Base-by-base conservation (phyloP, 2,888 invertebrate species). In the Drosophila heteroneura region DNA sequence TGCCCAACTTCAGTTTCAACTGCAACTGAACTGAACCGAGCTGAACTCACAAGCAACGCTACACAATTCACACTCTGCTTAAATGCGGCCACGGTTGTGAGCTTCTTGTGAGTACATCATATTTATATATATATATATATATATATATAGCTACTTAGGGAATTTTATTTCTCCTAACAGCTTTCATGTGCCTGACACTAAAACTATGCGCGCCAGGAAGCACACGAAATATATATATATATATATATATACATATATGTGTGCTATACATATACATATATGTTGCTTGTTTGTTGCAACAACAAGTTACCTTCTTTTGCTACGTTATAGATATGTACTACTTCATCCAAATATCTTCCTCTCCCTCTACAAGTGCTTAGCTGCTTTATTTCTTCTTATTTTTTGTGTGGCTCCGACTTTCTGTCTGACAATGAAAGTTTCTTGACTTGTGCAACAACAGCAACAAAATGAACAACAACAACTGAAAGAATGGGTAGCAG, bases 391-490 rank as follows among this genome's bases (percentile, higher is more conserved):
- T 87, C 80, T 84, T 84, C 86, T 84, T 74, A 79, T 87, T 85
- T 87, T 78, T 84, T 84, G 82, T 77, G 77, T 74, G 74, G 81
- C 81, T 59, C 60, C 70, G 76, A 89, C 85, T 89, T 85, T 89
- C 85, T 14, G 89, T 87, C 89, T 84, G 78, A 68, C 63, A 85
- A 85, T 76, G 89, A 85, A 85, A 85, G 87, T 89, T 85, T 87
- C 82, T 84, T 86, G 76, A 74, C 76, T 78, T 71, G 65, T 69
- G 70, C 47, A 39, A 57, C 74, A 79, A 52, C 87, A 84, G 61
- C 68, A 68, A 52, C 65, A 69, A 54, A 56, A 72, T 41, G 68
- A 68, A 62, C 61, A 68, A 52, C 65, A 72, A 47, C 71, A 68
- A 62, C 64, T 65, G 49, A 57, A 79, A 70, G 51, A 72, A 53